phyloP scores from a whole-genome alignment of 2,888 invertebrate species.

The Agrochola macilenta region DNA sequence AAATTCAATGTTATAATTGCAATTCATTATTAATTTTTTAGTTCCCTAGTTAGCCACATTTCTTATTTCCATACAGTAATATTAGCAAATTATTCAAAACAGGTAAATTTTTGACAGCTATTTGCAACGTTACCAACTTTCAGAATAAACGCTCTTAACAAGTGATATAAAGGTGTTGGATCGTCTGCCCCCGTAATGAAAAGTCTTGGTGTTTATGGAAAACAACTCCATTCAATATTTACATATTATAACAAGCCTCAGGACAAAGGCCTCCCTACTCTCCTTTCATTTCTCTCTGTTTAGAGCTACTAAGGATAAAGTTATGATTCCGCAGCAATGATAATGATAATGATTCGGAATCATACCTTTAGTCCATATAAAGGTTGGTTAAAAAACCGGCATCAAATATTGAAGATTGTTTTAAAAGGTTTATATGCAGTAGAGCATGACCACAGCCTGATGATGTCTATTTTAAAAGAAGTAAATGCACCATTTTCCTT shows the following conservation, averaged over 20 bases:
- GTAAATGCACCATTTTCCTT: constrained; percentile 1
- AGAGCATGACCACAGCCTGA: not conserved
- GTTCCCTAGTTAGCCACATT: too few relatives aligned
- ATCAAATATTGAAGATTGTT: not conserved
- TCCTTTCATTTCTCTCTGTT: not conserved
- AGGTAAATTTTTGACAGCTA: too few relatives aligned
- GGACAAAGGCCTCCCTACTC: not conserved
- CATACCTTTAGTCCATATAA: too few relatives aligned
- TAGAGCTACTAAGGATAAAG: too few relatives aligned
- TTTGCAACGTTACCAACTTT: too few relatives aligned
- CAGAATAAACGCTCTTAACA: too few relatives aligned
- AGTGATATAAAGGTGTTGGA: not conserved
- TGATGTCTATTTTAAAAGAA: not conserved
- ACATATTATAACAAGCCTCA: not conserved
- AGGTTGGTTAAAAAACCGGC: not conserved
- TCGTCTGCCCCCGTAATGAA: not conserved
- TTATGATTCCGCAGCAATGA: too few relatives aligned
- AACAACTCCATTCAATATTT: not conserved
- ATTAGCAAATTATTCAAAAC: too few relatives aligned
- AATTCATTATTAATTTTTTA: too few relatives aligned
- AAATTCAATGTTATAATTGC: too few relatives aligned
- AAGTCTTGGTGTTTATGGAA: not conserved
- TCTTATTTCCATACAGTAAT: too few relatives aligned
- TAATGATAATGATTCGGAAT: too few relatives aligned
- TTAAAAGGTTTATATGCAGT: not conserved